Conservation (phyloP, 53 echinoderm and acorn worm species). For the Crossaster papposus region DNA sequence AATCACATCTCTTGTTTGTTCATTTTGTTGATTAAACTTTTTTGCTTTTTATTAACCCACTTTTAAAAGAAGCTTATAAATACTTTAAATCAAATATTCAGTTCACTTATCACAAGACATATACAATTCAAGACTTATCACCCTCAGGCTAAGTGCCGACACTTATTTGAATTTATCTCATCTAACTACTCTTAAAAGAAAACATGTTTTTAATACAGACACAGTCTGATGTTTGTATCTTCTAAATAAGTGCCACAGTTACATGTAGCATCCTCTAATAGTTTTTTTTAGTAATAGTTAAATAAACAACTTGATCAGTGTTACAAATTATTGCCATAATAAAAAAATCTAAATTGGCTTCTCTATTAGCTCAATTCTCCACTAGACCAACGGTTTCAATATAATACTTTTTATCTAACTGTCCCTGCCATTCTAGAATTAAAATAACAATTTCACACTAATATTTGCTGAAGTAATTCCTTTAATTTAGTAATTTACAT, state of each 20-base stretch:
- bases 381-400: not conserved
- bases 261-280: not conserved
- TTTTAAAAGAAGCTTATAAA: conserved; percentile 40
- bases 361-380: not conserved
- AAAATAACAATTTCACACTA: no score
- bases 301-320: not conserved
- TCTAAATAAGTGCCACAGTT: not conserved
- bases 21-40: not conserved
- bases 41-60: conserved; percentile 18
- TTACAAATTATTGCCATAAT: not conserved
- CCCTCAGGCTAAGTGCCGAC: not conserved
- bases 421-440: not conserved
- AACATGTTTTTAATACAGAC: no score
- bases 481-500: no score
- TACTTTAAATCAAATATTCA: conserved; percentile 18
- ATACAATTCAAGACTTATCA: not conserved
- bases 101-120: conserved; percentile 21
- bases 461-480: no score
- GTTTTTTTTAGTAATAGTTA: not conserved
- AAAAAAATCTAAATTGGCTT: not conserved
- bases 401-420: not conserved
- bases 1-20: not conserved
- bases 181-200: not conserved
- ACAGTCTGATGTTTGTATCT: not conserved
- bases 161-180: not conserved